phyloP scores from a whole-genome alignment of 2,113 vertebrate species.

The Mungos mungo region DNA sequence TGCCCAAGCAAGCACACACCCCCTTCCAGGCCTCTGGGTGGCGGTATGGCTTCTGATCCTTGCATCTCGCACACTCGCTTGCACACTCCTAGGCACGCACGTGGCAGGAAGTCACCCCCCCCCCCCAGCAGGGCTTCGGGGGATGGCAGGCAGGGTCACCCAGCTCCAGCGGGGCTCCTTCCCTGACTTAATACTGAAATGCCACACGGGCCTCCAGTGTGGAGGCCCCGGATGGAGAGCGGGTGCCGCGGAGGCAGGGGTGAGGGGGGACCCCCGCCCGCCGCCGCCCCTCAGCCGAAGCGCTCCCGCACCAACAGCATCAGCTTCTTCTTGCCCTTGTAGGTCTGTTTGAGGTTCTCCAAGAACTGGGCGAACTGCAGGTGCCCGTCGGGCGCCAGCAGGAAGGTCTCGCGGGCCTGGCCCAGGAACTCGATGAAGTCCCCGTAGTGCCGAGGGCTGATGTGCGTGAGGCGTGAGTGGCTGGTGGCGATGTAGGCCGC shows the following conservation, averaged over 20 bases:
- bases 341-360: slow-evolving; percentile 84
- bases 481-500: slow-evolving; percentile 83
- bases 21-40: not conserved
- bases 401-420: slow-evolving; percentile 84
- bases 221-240: not conserved
- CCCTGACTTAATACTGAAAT: slow-evolving; percentile 62
- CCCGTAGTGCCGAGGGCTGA: slow-evolving; percentile 83
- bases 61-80: not conserved
- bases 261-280: not conserved
- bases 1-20: not conserved
- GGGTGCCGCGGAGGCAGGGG: not conserved
- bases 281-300: slow-evolving; percentile 76
- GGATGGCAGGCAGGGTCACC: not conserved
- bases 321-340: slow-evolving; percentile 86
- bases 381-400: slow-evolving; percentile 82
- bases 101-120: not conserved
- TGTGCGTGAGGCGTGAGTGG: slow-evolving; percentile 84
- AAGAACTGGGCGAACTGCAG: slow-evolving; percentile 82
- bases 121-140: not conserved
- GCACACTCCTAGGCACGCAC: slow-evolving; percentile 17
- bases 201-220: not conserved
- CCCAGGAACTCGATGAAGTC: slow-evolving; percentile 85
- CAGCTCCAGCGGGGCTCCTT: not conserved
- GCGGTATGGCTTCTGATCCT: slow-evolving; percentile 74
- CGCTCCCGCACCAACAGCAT: slow-evolving; percentile 85